Percentiles rank a stretch among this genome's conserved stretches.
Conservation (phyloP, 1,140 invertebrate species). For the Leptinotarsa defecta region DNA sequence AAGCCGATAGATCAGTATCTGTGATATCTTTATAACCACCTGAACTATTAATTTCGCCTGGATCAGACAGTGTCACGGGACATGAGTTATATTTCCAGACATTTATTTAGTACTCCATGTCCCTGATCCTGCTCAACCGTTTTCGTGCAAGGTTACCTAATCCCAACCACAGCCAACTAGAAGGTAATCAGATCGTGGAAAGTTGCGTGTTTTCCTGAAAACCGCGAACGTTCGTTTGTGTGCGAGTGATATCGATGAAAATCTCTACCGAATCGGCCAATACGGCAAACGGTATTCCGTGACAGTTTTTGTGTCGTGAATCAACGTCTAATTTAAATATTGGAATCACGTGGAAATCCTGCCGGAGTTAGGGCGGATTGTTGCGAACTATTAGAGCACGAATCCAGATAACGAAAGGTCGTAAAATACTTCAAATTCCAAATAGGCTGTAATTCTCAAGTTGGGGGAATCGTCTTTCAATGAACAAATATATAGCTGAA, state of each 20-base stretch:
- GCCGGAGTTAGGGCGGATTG: not conserved
- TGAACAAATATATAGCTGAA: too few species aligned
- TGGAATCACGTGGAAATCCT: conserved; percentile 1
- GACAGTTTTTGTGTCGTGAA: not conserved
- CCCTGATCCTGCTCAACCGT: not conserved
- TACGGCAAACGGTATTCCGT: not conserved
- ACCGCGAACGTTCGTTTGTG: not conserved
- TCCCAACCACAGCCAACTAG: not conserved
- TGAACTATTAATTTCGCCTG: too few species aligned
- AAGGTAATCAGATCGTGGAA: conserved; percentile 5
- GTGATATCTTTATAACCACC: too few species aligned
- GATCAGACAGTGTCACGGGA: too few species aligned
- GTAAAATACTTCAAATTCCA: not conserved
- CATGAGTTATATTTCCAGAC: too few species aligned
- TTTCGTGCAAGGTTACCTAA: not conserved
- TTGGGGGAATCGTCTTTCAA: too few species aligned
- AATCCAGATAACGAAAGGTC: not conserved
- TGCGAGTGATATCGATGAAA: not conserved
- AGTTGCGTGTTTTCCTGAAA: not conserved
- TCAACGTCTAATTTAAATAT: conserved; percentile 6
- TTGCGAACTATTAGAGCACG: not conserved
- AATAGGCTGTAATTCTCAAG: too few species aligned
- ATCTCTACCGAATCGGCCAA: not conserved
- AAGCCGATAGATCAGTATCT: too few species aligned
- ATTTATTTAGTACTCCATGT: not conserved